Evolutionary conservation across 1,140 invertebrate species (phyloP).

Genomic region (Mactra quadrangularis): DNA sequence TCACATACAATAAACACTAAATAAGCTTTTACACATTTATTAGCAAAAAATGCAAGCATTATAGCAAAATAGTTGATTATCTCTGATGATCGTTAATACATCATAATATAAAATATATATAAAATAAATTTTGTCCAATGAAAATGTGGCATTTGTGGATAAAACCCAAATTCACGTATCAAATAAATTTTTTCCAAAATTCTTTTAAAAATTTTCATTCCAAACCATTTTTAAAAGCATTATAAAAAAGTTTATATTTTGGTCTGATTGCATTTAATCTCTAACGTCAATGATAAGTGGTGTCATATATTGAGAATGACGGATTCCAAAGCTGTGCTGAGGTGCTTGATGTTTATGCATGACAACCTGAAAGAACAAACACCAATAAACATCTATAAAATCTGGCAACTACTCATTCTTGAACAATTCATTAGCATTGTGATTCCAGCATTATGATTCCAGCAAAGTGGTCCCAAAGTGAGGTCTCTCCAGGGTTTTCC

Average conservation of each 20-base stretch:
- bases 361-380: conserved; percentile 81
- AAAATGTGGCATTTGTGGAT: background rate
- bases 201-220: too few relatives aligned
- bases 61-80: conserved; percentile 1
- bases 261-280: conserved; percentile 41
- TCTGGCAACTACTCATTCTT: background rate
- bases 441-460: too few relatives aligned
- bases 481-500: too few relatives aligned
- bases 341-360: conserved; percentile 83
- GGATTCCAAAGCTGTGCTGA: conserved; percentile 93
- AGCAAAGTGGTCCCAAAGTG: too few relatives aligned
- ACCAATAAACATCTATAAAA: conserved; percentile 41
- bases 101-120: conserved; percentile 20
- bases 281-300: conserved; percentile 77
- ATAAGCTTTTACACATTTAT: conserved; percentile 11
- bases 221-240: too few relatives aligned
- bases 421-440: too few relatives aligned
- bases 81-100: background rate
- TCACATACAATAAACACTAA: conserved; percentile 19
- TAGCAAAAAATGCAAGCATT: conserved; percentile 48
- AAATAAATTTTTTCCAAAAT: too few relatives aligned
- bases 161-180: background rate
- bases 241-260: background rate
- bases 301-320: conserved; percentile 90
- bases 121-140: conserved; percentile 11